Evolutionary conservation across 92 coral and sea anemone genomes (phyloP).

Genomic region (Phenganax stokvisi): DNA sequence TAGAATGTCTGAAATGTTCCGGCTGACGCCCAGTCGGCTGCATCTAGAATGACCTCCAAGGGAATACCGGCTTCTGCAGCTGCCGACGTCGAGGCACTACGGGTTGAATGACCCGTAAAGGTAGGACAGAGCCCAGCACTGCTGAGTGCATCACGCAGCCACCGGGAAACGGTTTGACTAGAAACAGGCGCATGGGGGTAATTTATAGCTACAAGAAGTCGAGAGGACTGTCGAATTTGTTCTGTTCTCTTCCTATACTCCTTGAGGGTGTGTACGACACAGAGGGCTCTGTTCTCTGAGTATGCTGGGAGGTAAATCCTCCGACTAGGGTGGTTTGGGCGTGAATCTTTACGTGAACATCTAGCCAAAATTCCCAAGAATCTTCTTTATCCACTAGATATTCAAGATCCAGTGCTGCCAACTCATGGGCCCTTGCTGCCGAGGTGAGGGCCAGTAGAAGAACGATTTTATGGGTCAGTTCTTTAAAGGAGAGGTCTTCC

Average conservation of each 20-base stretch:
- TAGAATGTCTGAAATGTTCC: slow-evolving; percentile 18
- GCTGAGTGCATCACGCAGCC: slow-evolving; percentile 40
- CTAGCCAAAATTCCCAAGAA: slow-evolving; percentile 41
- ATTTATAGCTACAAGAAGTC: slow-evolving; percentile 35
- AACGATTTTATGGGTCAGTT: slow-evolving; percentile 33
- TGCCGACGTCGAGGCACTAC: slow-evolving; percentile 55
- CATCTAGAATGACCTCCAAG: slow-evolving; percentile 42
- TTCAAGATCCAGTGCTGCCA: slow-evolving; percentile 43
- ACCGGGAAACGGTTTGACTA: slow-evolving; percentile 44
- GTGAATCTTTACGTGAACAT: slow-evolving; percentile 27
- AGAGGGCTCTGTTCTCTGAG: slow-evolving; percentile 33
- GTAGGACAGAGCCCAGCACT: slow-evolving; percentile 40
- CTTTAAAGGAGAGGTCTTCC: slow-evolving; percentile 16
- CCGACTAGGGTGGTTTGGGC: slow-evolving; percentile 35
- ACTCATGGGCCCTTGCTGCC: slow-evolving; percentile 43
- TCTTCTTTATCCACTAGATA: slow-evolving; percentile 29
- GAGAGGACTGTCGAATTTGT: slow-evolving; percentile 24
- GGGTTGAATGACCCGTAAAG: slow-evolving; percentile 51
- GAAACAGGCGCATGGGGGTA: slow-evolving; percentile 40
- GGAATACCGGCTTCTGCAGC: slow-evolving; percentile 48
- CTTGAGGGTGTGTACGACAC: slow-evolving; percentile 38
- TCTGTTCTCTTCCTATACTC: slow-evolving; percentile 40
- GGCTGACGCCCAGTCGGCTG: slow-evolving; percentile 54
- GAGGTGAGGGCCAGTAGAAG: slow-evolving; percentile 46
- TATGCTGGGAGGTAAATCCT: slow-evolving; percentile 32